These are phyloP conservation scores for Aphidius ervi DNA, from an alignment of 1,140 invertebrate genomes.

Conservation along the genomic window DNA sequence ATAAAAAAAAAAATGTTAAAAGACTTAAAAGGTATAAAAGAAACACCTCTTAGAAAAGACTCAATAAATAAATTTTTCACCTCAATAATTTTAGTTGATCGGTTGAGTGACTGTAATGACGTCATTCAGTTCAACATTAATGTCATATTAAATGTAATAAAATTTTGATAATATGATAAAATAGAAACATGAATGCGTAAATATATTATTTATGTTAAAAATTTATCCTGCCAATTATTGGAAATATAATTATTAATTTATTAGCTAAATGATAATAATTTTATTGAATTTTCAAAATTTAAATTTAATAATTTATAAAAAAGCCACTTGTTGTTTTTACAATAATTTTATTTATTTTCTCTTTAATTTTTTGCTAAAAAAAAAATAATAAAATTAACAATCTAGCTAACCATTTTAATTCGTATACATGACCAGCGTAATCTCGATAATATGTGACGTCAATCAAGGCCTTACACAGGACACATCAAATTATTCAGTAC, in stretches of 20 bases:
- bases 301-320: too few species aligned
- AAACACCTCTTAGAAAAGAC: constrained; percentile 29
- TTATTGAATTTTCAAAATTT: neutral
- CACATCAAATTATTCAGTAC: too few species aligned
- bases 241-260: neutral
- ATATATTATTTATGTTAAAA: neutral
- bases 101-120: constrained; percentile 41
- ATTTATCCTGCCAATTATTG: neutral
- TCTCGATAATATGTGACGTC: too few species aligned
- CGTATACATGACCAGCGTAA: too few species aligned
- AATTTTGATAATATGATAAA: constrained; percentile 28
- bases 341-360: too few species aligned
- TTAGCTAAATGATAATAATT: neutral
- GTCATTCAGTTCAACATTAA: constrained; percentile 40
- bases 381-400: too few species aligned
- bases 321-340: too few species aligned
- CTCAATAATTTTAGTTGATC: constrained; percentile 34
- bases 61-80: constrained; percentile 44
- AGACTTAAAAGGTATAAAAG: neutral
- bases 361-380: too few species aligned
- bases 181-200: neutral
- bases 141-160: constrained; percentile 39
- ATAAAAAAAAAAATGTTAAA: neutral
- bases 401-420: too few species aligned
- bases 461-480: too few species aligned